phyloP scores from a whole-genome alignment of 2,113 vertebrate species.

The Platichthys flesus region DNA sequence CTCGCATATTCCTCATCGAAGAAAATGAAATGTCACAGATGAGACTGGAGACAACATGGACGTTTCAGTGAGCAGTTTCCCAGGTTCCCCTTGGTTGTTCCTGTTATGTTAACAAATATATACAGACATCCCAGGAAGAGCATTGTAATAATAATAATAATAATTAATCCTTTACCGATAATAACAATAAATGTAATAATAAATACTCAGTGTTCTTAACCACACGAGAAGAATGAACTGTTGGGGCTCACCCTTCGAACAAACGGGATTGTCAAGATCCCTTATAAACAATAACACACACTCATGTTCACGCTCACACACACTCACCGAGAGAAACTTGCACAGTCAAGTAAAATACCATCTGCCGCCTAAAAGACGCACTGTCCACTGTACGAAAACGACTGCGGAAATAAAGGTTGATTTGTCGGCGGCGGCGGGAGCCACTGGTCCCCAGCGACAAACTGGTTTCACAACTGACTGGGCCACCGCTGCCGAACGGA shows the following conservation, averaged over 20 bases:
- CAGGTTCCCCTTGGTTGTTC: slow-evolving; percentile 56
- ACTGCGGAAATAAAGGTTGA: slow-evolving; percentile 47
- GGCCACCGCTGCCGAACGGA: slow-evolving; percentile 38
- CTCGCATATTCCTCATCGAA: slow-evolving; percentile 65
- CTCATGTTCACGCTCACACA: slow-evolving; percentile 25
- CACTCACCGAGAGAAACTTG: slow-evolving; percentile 53
- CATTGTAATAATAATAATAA: slow-evolving; percentile 75
- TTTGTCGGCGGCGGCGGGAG: slow-evolving; percentile 48
- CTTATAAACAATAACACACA: slow-evolving; percentile 71
- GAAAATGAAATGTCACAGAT: slow-evolving; percentile 54
- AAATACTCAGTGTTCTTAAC: slow-evolving; percentile 84
- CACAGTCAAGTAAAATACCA: slow-evolving; percentile 70
- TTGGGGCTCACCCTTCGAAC: slow-evolving; percentile 64
- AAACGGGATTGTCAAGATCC: slow-evolving; percentile 68
- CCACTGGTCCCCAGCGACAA: slow-evolving; percentile 16
- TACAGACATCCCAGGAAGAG: slow-evolving; percentile 73
- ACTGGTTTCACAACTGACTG: slow-evolving; percentile 30
- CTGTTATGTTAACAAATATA: slow-evolving; percentile 76
- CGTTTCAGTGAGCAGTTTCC: slow-evolving; percentile 53
- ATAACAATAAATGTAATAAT: slow-evolving; percentile 85
- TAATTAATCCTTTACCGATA: slow-evolving; percentile 71
- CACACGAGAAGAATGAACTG: slow-evolving; percentile 74
- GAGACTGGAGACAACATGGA: slow-evolving; percentile 61
- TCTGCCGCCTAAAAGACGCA: slow-evolving; percentile 49
- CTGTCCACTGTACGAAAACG: slow-evolving; percentile 40